phyloP scores from a whole-genome alignment of 1,140 invertebrate species.

The Formica exsecta region DNA sequence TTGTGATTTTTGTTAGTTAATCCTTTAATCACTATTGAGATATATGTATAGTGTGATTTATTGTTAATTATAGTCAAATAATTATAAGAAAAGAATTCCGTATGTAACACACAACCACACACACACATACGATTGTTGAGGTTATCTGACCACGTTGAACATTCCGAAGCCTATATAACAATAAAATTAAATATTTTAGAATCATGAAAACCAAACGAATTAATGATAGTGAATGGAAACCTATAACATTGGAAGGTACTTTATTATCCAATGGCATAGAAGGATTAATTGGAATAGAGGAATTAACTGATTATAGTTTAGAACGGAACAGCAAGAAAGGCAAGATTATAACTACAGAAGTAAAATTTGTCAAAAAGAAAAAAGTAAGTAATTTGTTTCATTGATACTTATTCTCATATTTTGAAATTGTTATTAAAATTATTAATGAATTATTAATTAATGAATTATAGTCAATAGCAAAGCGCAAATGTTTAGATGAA shows the following conservation, averaged over 20 bases:
- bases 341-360: constrained; percentile 74
- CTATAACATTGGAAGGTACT: constrained; percentile 87
- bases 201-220: constrained; percentile 63
- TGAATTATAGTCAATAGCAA: constrained; percentile 58
- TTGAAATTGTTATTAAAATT: constrained; percentile 1
- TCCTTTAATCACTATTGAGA: neutral
- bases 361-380: constrained; percentile 18
- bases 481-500: constrained; percentile 29
- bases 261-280: constrained; percentile 85
- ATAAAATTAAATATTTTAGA: constrained; percentile 16
- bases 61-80: neutral
- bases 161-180: neutral
- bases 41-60: neutral
- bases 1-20: neutral
- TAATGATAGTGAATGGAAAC: constrained; percentile 84
- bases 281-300: constrained; percentile 89
- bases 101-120: neutral
- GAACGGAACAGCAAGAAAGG: constrained; percentile 81
- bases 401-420: neutral
- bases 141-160: neutral
- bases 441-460: neutral
- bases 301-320: constrained; percentile 88
- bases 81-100: neutral
- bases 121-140: neutral
- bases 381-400: constrained; percentile 45